Base-by-base conservation (phyloP, 2,113 vertebrate genomes). In the Lethenteron camtschaticum region DNA sequence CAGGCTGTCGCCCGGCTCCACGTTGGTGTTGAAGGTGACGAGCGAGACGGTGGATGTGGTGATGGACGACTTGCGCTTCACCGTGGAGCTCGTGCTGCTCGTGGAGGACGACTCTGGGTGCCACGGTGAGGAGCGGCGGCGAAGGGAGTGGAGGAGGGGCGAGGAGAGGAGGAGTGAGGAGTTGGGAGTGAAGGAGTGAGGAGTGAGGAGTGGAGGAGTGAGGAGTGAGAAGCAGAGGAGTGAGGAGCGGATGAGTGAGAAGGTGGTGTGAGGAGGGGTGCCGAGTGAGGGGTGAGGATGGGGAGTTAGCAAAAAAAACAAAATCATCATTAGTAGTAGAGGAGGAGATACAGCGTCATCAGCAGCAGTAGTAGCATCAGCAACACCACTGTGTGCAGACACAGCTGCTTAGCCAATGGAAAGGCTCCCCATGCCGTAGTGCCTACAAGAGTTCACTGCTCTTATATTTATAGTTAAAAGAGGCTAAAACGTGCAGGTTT, bases 1-100 rank as follows among this genome's bases (percentile, higher is more conserved):
- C 75, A 79, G 58, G 57, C 75, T 78, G 68, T 82, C 72, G 71
- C 78, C 81, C 55, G 73, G 20, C 68, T 79, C 81, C 70, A 81
- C 72, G 68, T 75, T 69, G 12, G 76, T 70, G 70, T 75, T 80
- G 68, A 71, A 79, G 3, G 75, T 73, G 69, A 79, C 72, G 75
- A 81, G 73, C 69, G 71, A 78, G 74, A 80, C 82, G 68, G 75
- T 79, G 74, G 82, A 77, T 70, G 75, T 20, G 1, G 73, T 74
- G 70, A 76, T 63, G 9, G 77, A 83, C 70, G 72, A 77, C 73
- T 75, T 82, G 7, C 57, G 72, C 9, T 72, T 81, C 73, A 74
- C 16, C 71, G 76, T 73, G 59, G 74, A 73, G 60, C 69, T 72
- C 71, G 73, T 75, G 57, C 71, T 57, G 10, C 72, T 56, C 14